These are phyloP conservation scores for Sphaeramia orbicularis DNA, from an alignment of 2,797 vertebrate genomes.

Conservation along the genomic window DNA sequence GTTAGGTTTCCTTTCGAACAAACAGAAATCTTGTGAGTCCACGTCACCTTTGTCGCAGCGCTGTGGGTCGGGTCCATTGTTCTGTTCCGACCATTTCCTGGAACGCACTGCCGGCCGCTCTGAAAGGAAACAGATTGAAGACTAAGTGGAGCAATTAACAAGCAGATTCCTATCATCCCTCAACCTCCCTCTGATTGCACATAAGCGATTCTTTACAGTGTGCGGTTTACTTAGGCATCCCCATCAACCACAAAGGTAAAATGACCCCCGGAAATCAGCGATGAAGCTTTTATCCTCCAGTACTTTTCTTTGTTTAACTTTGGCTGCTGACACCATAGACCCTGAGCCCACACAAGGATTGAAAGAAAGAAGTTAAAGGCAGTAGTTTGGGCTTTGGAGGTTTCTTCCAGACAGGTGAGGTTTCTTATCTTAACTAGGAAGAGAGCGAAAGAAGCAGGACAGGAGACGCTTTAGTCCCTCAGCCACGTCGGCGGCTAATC, in stretches of 20 bases:
- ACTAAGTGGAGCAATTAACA: conserved; percentile 67
- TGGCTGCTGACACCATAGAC: conserved; percentile 8
- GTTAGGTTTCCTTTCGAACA: no score
- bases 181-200: conserved; percentile 42
- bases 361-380: conserved; percentile 6
- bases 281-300: not conserved
- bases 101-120: conserved; percentile 29
- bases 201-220: conserved; percentile 30
- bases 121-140: conserved; percentile 60
- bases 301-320: not conserved
- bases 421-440: conserved; percentile 36
- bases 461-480: not conserved
- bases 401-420: conserved; percentile 22
- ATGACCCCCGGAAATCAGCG: not conserved
- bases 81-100: conserved; percentile 57
- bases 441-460: not conserved
- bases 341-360: not conserved
- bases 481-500: conserved; percentile 29
- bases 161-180: conserved; percentile 24
- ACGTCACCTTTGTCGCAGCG: no score
- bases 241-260: not conserved
- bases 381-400: conserved; percentile 33
- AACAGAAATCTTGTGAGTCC: no score
- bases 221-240: conserved; percentile 22
- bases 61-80: conserved; percentile 13